Percentiles rank a stretch among this genome's conserved stretches.
These are phyloP conservation scores for Rambutsinella grinnellia DNA, from an alignment of 2,888 invertebrate genomes.

Conservation along the genomic window DNA sequence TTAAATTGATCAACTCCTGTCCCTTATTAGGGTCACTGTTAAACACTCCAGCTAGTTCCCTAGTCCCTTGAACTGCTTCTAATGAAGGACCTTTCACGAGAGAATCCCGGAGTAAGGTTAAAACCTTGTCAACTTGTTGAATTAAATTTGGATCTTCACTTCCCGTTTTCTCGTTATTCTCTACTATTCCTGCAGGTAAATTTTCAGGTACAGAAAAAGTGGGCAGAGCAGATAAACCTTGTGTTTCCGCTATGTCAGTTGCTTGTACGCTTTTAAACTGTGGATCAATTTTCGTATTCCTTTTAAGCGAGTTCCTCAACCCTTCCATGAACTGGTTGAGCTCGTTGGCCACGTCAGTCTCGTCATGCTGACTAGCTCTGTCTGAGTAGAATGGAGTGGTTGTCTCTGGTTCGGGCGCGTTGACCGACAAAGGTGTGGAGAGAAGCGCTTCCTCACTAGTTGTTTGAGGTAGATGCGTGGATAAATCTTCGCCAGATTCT, in stretches of 20 bases:
- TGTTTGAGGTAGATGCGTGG: neutral
- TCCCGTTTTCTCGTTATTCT: too few species aligned
- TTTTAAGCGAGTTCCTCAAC: conserved; percentile 71
- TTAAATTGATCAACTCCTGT: conserved; percentile 77
- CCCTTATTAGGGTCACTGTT: conserved; percentile 71
- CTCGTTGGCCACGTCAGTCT: conserved; percentile 36
- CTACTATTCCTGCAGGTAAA: too few species aligned
- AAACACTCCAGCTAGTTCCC: neutral
- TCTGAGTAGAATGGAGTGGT: conserved; percentile 14
- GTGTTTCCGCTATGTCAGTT: too few species aligned
- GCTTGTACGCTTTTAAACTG: too few species aligned
- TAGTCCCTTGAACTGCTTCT: neutral
- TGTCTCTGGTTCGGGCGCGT: conserved; percentile 2
- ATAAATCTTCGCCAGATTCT: conserved; percentile 79
- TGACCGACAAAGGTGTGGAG: neutral
- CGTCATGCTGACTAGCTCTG: conserved; percentile 39
- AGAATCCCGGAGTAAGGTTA: conserved; percentile 81
- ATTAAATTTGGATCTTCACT: conserved; percentile 75
- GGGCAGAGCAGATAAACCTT: too few species aligned
- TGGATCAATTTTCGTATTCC: conserved; percentile 39
- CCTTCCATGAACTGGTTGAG: conserved; percentile 67
- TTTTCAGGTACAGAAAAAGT: neutral
- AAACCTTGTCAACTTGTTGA: conserved; percentile 82
- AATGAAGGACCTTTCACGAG: conserved; percentile 70
- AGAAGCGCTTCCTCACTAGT: conserved; percentile 12